Conservation (phyloP, 2,888 invertebrate species). For the Aricia artaxerxes region DNA sequence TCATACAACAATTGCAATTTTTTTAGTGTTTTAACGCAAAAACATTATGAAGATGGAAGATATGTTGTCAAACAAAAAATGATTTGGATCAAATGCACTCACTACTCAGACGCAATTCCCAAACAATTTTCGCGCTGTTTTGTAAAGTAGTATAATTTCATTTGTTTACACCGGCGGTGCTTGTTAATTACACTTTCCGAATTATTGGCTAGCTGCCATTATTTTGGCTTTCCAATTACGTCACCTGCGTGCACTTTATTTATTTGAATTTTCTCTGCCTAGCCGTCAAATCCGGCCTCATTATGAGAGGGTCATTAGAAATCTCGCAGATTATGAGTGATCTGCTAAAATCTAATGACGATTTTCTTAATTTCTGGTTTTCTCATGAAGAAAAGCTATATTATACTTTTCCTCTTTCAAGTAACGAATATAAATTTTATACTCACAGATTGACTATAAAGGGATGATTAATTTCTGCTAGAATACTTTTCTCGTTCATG, state of each 20-base stretch:
- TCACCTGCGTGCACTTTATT: slow-evolving; percentile 43
- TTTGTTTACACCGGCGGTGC: not conserved
- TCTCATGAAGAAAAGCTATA: not conserved
- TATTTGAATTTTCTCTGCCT: slow-evolving; percentile 9
- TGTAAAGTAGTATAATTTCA: not conserved
- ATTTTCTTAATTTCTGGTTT: not conserved
- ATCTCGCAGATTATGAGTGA: not conserved
- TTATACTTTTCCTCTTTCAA: not conserved
- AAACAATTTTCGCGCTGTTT: not conserved
- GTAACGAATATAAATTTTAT: slow-evolving; percentile 29
- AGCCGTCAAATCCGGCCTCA: slow-evolving; percentile 7
- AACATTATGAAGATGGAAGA: not conserved
- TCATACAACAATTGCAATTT: too few species aligned
- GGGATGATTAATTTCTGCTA: slow-evolving; percentile 95
- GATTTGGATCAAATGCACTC: not conserved
- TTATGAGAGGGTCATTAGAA: not conserved
- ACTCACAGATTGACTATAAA: slow-evolving; percentile 91
- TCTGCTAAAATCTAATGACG: not conserved
- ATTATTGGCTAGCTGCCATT: slow-evolving; percentile 56
- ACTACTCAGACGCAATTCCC: not conserved
- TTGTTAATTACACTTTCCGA: slow-evolving; percentile 27
- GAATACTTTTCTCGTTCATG: slow-evolving; percentile 96
- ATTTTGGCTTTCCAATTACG: slow-evolving; percentile 50
- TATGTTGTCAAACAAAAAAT: not conserved
- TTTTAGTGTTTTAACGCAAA: not conserved